Percentiles rank a stretch among this genome's conserved stretches.
phyloP scores from a whole-genome alignment of 2,113 vertebrate species.

The Ictalurus punctatus region DNA sequence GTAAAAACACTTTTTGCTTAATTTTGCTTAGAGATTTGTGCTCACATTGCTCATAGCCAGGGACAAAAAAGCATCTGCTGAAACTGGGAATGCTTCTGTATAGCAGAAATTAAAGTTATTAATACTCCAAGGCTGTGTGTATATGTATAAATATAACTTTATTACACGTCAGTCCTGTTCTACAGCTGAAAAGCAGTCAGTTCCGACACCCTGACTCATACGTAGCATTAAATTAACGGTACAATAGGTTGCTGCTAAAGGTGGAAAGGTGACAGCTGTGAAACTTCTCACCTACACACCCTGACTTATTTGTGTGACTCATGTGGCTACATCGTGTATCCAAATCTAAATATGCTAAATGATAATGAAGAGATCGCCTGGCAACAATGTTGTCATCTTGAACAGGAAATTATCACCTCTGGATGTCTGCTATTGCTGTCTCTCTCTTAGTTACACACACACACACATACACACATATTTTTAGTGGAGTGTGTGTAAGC shows the following conservation, averaged over 20 bases:
- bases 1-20: background rate
- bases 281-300: background rate
- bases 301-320: background rate
- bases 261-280: constrained; percentile 19
- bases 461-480: background rate
- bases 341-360: background rate
- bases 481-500: constrained; percentile 5
- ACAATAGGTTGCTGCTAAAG: background rate
- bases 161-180: background rate
- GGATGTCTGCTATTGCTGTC: constrained; percentile 14
- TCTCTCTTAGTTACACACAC: background rate
- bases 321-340: background rate
- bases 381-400: background rate
- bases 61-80: background rate
- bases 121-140: background rate
- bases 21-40: background rate
- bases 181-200: background rate
- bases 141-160: background rate
- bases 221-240: background rate
- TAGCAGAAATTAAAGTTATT: background rate
- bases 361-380: background rate
- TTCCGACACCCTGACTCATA: background rate
- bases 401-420: constrained; percentile 17
- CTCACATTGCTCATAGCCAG: background rate
- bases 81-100: background rate